Percentiles rank a stretch among this genome's conserved stretches.
Conservation (phyloP, 2,797 vertebrate genomes). For the Lepilemur ruficaudatus region DNA sequence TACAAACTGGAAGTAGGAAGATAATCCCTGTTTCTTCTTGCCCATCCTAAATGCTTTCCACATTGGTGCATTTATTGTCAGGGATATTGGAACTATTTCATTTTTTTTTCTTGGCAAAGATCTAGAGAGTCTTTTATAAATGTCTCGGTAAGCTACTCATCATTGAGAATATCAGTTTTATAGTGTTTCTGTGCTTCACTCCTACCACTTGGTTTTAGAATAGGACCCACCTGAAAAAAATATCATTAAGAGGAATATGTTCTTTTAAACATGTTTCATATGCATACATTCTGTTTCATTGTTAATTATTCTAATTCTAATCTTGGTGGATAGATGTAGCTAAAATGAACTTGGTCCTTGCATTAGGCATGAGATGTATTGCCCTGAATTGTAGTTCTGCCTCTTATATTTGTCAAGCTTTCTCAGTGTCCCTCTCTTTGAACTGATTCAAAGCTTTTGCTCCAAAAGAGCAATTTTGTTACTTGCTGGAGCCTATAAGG, state of each 20-base stretch:
- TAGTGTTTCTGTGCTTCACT: background rate
- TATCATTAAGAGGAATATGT: background rate
- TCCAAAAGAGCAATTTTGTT: background rate
- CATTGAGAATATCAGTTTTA: background rate
- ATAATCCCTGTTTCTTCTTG: background rate
- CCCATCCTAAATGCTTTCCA: background rate
- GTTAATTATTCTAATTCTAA: constrained; percentile 9
- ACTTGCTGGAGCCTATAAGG: background rate
- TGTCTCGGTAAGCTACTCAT: background rate
- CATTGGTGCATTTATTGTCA: background rate
- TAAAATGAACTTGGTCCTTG: background rate
- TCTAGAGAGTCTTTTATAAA: background rate
- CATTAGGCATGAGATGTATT: background rate
- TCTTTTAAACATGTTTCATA: constrained; percentile 7
- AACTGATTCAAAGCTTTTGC: background rate
- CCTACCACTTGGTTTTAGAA: background rate
- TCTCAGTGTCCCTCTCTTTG: no score
- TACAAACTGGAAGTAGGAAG: background rate
- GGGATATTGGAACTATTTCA: background rate
- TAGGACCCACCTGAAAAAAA: background rate
- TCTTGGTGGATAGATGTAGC: background rate
- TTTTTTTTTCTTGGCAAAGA: background rate
- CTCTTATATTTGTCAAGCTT: background rate
- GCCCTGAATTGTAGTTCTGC: background rate
- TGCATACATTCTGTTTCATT: background rate